Base-by-base conservation (phyloP, 2,113 vertebrate genomes). In the Australoheros scitulus region DNA sequence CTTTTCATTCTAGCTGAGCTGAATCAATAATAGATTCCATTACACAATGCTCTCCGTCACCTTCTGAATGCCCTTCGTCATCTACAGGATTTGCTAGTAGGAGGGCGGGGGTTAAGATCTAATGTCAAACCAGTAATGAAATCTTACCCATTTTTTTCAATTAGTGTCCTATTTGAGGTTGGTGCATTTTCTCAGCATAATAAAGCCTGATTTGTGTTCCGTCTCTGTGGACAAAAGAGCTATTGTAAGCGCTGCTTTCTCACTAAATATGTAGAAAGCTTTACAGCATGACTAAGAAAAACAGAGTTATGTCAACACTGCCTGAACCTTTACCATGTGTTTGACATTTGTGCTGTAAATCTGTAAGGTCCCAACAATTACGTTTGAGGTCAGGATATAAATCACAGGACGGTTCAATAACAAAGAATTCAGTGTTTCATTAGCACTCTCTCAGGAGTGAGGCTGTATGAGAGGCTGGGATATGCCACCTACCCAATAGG, bases 1-100 rank as follows among this genome's bases (percentile, higher is more conserved):
- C 74, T 74, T 80, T 79, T 63, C 56, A 82, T 89, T 68, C 26
- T 81, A n/a, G 79, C n/a, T 10, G 85, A 63, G 79, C 15, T 80
- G 65, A 83, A 92, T 89, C 90, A 80, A 90, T 88, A 79, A 88
- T 55, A 7, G 60, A 91, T 90, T 88, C 76, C 78, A 77, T 81
- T 50, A 88, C 65, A 86, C 60, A 64, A 43, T 2, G 36, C 32
- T 59, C 63, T 79, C 24, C 4, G 20, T 88, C 84, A 88, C 77
- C 64, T 86, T 85, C 52, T 22, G 52, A 79, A 52, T n/a, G 84
- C 34, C 81, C 84, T 81, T 60, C 38, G 5, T 68, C 78, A 24
- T 76, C 34, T 43, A 58, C 18, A 1, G 2, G 24, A 72, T 18
- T 34, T 9, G 43, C 68, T 34, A 72, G 47, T 55, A 26, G 52